Conservation (phyloP, 1,140 invertebrate species). For the Campodea augens region DNA sequence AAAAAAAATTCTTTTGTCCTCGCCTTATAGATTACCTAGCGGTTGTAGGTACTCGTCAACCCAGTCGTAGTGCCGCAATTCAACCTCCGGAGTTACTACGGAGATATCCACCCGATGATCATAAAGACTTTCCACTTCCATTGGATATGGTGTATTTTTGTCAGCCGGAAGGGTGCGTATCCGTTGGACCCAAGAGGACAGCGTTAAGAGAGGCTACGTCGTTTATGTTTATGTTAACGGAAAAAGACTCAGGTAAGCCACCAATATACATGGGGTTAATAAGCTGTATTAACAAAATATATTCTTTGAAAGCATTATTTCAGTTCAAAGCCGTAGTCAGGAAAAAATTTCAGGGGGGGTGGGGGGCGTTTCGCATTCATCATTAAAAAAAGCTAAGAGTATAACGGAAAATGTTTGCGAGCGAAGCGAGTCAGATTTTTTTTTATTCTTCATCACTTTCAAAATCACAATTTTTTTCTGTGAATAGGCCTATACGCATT, state of each 20-base stretch:
- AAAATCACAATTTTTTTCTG: too few species aligned
- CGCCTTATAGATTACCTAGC: constrained; percentile 86
- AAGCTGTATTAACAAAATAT: too few species aligned
- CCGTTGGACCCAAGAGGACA: constrained; percentile 65
- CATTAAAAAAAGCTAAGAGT: too few species aligned
- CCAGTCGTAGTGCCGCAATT: constrained; percentile 41
- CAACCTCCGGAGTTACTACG: constrained; percentile 75
- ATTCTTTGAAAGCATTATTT: too few species aligned
- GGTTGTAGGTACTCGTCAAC: constrained; percentile 72
- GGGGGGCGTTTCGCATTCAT: too few species aligned
- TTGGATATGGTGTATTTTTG: constrained; percentile 98
- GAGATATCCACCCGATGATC: constrained; percentile 92
- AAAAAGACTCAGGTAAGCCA: constrained; percentile 81
- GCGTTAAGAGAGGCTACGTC: constrained; percentile 75
- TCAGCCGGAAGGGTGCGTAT: constrained; percentile 94
- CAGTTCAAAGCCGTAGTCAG: too few species aligned
- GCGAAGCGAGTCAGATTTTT: too few species aligned
- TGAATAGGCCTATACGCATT: too few species aligned
- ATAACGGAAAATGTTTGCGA: too few species aligned
- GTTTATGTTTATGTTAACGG: constrained; percentile 96
- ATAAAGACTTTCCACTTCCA: constrained; percentile 91
- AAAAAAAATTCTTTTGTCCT: constrained; percentile 62
- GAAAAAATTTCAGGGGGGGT: too few species aligned
- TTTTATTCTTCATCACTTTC: too few species aligned
- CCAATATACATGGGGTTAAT: not conserved